These are phyloP conservation scores for Micronycteris hirsuta DNA, from an alignment of 2,113 vertebrate species.

Conservation along the genomic window DNA sequence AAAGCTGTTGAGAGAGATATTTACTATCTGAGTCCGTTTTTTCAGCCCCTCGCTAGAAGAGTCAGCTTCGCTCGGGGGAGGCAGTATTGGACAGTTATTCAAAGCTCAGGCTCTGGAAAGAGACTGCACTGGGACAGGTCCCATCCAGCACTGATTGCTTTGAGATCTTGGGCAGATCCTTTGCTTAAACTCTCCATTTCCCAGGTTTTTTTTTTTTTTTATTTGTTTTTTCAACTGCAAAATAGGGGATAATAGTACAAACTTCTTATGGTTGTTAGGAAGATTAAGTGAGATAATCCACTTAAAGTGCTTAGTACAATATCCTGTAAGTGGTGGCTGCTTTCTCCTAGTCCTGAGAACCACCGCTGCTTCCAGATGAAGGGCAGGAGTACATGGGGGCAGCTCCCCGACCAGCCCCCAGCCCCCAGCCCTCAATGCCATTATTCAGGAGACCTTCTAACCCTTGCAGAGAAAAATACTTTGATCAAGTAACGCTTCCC, in stretches of 20 bases:
- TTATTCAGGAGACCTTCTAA: not conserved
- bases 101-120: not conserved
- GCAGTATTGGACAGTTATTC: not conserved
- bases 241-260: not conserved
- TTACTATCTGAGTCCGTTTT: not conserved
- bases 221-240: not conserved
- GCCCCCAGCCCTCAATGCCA: no score
- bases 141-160: not conserved
- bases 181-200: not conserved
- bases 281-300: not conserved
- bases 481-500: slow-evolving; percentile 32
- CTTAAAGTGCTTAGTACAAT: not conserved
- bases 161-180: not conserved
- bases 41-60: not conserved
- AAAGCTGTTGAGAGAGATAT: not conserved
- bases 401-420: not conserved
- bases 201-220: not conserved
- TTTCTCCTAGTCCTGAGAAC: not conserved
- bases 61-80: not conserved
- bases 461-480: not conserved
- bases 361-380: not conserved
- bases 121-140: not conserved
- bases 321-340: not conserved
- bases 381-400: rapidly evolving
- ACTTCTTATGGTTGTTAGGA: not conserved